phyloP scores from a whole-genome alignment of 2,113 vertebrate genomes.

The Anseranas semipalmata region DNA sequence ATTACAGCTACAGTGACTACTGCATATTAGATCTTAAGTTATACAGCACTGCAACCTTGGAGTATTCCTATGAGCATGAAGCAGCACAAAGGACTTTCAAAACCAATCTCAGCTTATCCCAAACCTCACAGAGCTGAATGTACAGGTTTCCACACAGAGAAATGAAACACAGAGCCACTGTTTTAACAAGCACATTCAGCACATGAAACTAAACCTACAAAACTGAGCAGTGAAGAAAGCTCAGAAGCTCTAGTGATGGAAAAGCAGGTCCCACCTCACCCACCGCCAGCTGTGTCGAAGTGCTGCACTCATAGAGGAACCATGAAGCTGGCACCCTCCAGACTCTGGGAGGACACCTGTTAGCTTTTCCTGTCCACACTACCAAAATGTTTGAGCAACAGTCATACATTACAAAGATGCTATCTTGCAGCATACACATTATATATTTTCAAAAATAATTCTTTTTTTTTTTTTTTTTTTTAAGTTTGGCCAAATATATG shows the following conservation, averaged over 20 bases:
- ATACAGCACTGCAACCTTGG: background rate
- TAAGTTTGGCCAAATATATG: background rate
- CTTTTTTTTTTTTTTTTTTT: background rate
- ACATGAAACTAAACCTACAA: background rate
- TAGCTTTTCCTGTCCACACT: background rate
- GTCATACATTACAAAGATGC: background rate
- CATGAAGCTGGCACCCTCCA: background rate
- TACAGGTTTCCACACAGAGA: background rate
- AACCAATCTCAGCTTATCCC: background rate
- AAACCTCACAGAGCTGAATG: rapidly evolving
- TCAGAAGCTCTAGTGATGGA: rapidly evolving
- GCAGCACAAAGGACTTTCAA: background rate
- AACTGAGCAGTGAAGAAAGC: background rate
- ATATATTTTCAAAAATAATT: background rate
- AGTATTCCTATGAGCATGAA: background rate
- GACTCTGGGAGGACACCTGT: background rate
- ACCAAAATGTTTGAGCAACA: background rate
- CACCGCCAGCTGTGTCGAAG: rapidly evolving
- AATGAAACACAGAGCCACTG: background rate
- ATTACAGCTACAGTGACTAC: background rate
- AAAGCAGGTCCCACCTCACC: background rate
- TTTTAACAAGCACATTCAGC: background rate
- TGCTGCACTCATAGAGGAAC: background rate
- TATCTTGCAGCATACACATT: background rate
- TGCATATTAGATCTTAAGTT: background rate